phyloP scores from a whole-genome alignment of 2,888 invertebrate genomes.

The Timema podura region DNA sequence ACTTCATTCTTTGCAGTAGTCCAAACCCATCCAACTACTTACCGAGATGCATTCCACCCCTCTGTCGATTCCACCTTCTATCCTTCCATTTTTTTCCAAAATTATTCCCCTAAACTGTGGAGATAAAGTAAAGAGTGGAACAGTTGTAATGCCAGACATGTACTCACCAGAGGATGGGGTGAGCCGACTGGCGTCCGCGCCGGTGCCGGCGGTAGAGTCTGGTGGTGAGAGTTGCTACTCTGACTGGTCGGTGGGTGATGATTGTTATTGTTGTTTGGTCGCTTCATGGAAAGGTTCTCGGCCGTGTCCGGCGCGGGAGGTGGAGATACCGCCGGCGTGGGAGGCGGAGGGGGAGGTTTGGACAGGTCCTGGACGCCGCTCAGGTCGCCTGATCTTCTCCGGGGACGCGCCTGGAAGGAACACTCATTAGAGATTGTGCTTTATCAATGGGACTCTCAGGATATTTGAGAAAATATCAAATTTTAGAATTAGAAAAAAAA shows the following conservation, averaged over 20 bases:
- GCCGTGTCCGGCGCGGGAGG: slow-evolving; percentile 43
- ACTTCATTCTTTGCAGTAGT: too few species aligned
- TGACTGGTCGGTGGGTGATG: slow-evolving; percentile 17
- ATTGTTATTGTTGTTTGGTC: slow-evolving; percentile 38
- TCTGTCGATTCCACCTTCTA: too few species aligned
- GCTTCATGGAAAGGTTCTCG: slow-evolving; percentile 61
- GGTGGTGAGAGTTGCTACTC: slow-evolving; percentile 35
- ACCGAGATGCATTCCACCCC: too few species aligned
- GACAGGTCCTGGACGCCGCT: slow-evolving; percentile 59
- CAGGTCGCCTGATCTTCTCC: slow-evolving; percentile 75
- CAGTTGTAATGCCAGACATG: too few species aligned
- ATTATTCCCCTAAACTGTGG: too few species aligned
- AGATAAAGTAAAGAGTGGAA: too few species aligned
- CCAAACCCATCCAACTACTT: too few species aligned
- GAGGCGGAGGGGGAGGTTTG: slow-evolving; percentile 41
- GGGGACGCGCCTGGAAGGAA: slow-evolving; percentile 63
- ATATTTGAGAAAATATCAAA: too few species aligned
- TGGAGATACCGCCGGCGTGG: slow-evolving; percentile 37
- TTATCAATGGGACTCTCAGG: too few species aligned
- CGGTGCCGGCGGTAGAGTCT: slow-evolving; percentile 36
- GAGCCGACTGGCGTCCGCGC: slow-evolving; percentile 33
- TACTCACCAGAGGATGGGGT: slow-evolving; percentile 30
- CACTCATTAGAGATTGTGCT: not conserved
- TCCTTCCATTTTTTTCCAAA: too few species aligned
- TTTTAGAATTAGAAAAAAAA: not conserved